Evolutionary conservation across 2,888 invertebrate genomes (phyloP).

Genomic region (Ophonus ardosiacus): DNA sequence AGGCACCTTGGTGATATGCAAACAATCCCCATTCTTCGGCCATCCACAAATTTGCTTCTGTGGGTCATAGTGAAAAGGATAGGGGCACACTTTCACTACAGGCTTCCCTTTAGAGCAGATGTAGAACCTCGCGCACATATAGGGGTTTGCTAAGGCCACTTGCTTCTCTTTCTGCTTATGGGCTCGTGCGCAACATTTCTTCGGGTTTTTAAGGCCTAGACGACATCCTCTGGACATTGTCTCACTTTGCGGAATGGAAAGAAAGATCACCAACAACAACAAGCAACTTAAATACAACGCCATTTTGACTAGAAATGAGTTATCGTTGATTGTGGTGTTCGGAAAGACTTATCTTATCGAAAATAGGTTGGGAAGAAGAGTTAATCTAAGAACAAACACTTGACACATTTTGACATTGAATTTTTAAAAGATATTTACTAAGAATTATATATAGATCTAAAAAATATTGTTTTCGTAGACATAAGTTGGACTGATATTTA

Average conservation of each 20-base stretch:
- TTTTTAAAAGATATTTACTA: background rate
- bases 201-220: background rate
- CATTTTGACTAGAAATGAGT: background rate
- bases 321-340: background rate
- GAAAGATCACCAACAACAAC: background rate
- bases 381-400: conserved; percentile 1
- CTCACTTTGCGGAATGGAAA: background rate
- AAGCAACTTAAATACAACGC: background rate
- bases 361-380: background rate
- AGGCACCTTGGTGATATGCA: conserved; percentile 19
- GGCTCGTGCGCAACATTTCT: background rate
- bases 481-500: too few relatives aligned
- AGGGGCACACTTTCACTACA: conserved; percentile 6
- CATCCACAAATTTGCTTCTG: conserved; percentile 14
- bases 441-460: too few relatives aligned
- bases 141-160: conserved; percentile 11
- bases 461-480: too few relatives aligned
- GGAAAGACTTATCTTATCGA: background rate
- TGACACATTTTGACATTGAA: background rate
- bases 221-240: background rate
- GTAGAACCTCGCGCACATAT: conserved; percentile 3
- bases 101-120: conserved; percentile 10
- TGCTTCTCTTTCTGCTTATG: background rate
- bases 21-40: conserved; percentile 8
- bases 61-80: conserved; percentile 12